These are phyloP conservation scores for Choreutis nemorana DNA, from an alignment of 2,888 invertebrate genomes.

Conservation along the genomic window DNA sequence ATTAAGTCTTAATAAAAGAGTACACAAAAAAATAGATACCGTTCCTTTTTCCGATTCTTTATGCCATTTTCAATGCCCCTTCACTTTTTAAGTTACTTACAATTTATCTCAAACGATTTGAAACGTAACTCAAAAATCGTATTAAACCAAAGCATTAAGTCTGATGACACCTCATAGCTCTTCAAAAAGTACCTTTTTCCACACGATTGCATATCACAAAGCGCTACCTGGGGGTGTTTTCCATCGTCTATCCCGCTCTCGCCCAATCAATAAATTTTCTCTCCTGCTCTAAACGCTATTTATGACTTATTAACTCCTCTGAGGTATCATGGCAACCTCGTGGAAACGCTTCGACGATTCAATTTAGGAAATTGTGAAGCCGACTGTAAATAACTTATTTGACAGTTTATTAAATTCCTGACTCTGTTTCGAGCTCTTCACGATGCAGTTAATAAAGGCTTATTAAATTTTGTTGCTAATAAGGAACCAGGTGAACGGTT, in stretches of 20 bases:
- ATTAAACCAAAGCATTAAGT: slow-evolving; percentile 16
- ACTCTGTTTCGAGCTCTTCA: slow-evolving; percentile 17
- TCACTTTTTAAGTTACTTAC: neutral
- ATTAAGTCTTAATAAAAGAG: too few relatives aligned
- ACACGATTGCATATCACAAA: slow-evolving; percentile 55
- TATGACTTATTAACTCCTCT: slow-evolving; percentile 66
- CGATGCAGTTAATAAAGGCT: too few relatives aligned
- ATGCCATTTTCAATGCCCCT: neutral
- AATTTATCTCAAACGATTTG: neutral
- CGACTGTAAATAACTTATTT: slow-evolving; percentile 40
- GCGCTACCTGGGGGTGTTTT: slow-evolving; percentile 39
- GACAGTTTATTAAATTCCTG: slow-evolving; percentile 57
- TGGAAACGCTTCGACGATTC: slow-evolving; percentile 41
- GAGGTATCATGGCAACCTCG: slow-evolving; percentile 62
- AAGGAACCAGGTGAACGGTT: too few relatives aligned
- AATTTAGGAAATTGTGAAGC: slow-evolving; percentile 63
- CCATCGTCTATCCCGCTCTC: slow-evolving; percentile 23
- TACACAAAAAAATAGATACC: too few relatives aligned
- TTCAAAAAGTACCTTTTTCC: slow-evolving; percentile 57
- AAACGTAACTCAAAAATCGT: neutral
- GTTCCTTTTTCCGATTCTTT: too few relatives aligned
- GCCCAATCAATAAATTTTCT: slow-evolving; percentile 19
- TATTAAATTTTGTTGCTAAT: too few relatives aligned
- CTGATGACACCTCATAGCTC: slow-evolving; percentile 43
- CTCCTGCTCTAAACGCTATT: slow-evolving; percentile 39